Base-by-base conservation (phyloP, 64 coral and sea anemone genomes). In the Trachythela sp. region DNA sequence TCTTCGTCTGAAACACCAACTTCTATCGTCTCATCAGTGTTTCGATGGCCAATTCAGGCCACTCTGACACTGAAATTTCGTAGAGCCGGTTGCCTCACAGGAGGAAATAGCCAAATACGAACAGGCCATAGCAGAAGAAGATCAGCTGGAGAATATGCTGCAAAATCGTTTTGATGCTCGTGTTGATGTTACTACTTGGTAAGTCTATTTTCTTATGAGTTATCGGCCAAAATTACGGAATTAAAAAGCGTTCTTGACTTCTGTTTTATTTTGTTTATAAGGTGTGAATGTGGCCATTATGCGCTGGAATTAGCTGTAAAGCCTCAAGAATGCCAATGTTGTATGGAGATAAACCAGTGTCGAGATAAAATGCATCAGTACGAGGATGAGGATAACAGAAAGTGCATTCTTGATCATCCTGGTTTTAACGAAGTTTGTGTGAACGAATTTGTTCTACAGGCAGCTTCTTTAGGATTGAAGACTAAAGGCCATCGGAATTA, bases 401-500 rank as follows among this genome's bases (percentile, higher is more conserved):
- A 39, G 34, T 85, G 89, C 20, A 90, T 85, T 22, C 26, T 83
- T 24, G 17, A 67, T 13, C 80, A 92, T 51, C 84, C 85, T n/a
- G 90, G 85, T 18, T 92, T 91, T 50, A 48, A 91, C 20, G 64
- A 36, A 26, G 59, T 91, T 42, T 91, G 83, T 50, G 38, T 91
- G n/a, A 48, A 91, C 48, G 26, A 51, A 38, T 83, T 30, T 24
- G 90, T 90, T 32, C 20, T 90, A 7, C 0, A 80, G 30, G 83
- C 70, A 4, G 90, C 85, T 39, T 60, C 38, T 4, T 37, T 85
- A 8, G 83, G 83, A 22, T 70, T 87, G 13, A 86, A 86, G 18
- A 86, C 90, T 20, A 68, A 54, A 42, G 43, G 3, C 2, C 48
- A 84, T 4, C 50, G 38, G 34, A 72, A 35, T 33, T 86, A 91